Base-by-base conservation (phyloP, 2,888 invertebrate genomes). In the Ophioninae sp. region DNA sequence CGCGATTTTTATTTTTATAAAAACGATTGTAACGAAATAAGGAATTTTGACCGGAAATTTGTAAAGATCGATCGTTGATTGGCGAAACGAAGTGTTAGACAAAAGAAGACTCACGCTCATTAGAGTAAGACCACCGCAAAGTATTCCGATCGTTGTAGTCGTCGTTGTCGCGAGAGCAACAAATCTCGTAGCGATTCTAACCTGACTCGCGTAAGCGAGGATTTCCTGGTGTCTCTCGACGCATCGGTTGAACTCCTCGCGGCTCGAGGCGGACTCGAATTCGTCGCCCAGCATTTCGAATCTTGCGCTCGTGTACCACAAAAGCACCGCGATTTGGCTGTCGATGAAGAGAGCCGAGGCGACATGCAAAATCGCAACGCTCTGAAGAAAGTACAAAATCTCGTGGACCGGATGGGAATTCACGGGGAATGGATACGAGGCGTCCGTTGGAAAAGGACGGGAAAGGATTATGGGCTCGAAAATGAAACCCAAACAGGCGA, bases 341-440 rank as follows among this genome's bases (percentile, higher is more conserved):
- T 90, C 91, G 0, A 89, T 83, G 8, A 85, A 75, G 5, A 89
- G 83, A 7, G 85, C 80, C 0, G 87, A 79, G 21, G 85, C 86
- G 13, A 87, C 81, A 73, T 91, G 89, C 17, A 87, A 83, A 20
- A 89, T 85, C 0, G 83, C 85, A 2, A 91, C 0, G 2, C 67
- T 20, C 61, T 91, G 89, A 6, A 86, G 85, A 0, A 86, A 1
- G 57, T 89, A 91, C 1, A 91, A 61, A 5, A 86, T 39, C 50
- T 74, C 80, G n/a, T 78, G 74, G 0, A 87, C 13, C 0, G 84
- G 81, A 56, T 79, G 72, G 41, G 79, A 17, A 20, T 89, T 78
- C 0, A 88, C 82, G 0, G 83, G 30, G 79, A 91, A 91, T 17
- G 91, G 91, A 85, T 90, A 92, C 50, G 86, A 85, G 0, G 87